These are phyloP conservation scores for Amia ocellicauda DNA, from an alignment of 2,113 vertebrate species.

Conservation along the genomic window DNA sequence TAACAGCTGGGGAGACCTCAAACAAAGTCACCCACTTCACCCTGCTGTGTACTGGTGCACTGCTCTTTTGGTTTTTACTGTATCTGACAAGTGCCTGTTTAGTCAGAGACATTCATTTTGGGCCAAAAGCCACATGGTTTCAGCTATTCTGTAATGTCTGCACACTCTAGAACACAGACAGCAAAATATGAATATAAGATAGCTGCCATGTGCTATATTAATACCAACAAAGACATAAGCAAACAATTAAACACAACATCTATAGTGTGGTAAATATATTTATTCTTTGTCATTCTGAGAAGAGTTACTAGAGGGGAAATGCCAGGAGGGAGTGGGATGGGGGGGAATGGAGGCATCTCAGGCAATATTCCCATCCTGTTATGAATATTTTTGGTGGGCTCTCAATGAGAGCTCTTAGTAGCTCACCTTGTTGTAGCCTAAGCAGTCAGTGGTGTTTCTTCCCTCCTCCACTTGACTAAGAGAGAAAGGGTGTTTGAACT, in stretches of 20 bases:
- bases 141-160: too few species aligned
- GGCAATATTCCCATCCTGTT: slow-evolving; percentile 22
- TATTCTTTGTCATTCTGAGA: too few species aligned
- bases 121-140: too few species aligned
- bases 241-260: too few species aligned
- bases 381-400: slow-evolving; percentile 53
- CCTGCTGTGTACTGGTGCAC: slow-evolving; percentile 61
- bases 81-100: slow-evolving; percentile 54
- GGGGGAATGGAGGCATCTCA: slow-evolving; percentile 31
- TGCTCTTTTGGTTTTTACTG: slow-evolving; percentile 61
- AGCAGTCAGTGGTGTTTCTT: slow-evolving; percentile 31
- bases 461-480: background rate
- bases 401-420: slow-evolving; percentile 54
- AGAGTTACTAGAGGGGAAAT: too few species aligned
- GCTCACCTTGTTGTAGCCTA: slow-evolving; percentile 50
- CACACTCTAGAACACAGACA: too few species aligned
- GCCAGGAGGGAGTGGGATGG: background rate
- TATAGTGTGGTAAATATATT: too few species aligned
- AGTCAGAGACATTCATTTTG: background rate
- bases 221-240: too few species aligned
- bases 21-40: slow-evolving; percentile 69
- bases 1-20: slow-evolving; percentile 69
- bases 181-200: too few species aligned
- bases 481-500: background rate
- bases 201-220: too few species aligned